phyloP scores from a whole-genome alignment of 2,797 vertebrate species.

The Melanitta fusca region DNA sequence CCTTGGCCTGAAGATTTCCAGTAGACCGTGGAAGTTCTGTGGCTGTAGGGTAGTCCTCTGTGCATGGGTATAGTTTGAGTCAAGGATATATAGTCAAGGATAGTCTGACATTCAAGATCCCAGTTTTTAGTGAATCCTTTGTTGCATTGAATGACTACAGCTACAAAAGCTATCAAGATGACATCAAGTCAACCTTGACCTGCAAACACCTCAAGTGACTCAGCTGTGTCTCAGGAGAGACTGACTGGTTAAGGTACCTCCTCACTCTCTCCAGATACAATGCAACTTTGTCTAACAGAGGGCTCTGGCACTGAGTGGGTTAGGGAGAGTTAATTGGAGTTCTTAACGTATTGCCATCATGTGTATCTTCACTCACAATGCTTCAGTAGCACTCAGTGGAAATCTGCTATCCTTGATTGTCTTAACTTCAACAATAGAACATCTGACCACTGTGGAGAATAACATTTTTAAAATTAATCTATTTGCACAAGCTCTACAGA shows the following conservation, averaged over 20 bases:
- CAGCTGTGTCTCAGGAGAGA: background rate
- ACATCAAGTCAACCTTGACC: background rate
- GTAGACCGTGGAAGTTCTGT: background rate
- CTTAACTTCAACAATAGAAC: background rate
- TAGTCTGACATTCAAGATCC: background rate
- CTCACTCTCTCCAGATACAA: background rate
- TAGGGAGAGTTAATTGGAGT: background rate
- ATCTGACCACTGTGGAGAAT: background rate
- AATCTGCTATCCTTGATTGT: background rate
- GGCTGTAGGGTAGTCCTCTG: background rate
- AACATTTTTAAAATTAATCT: constrained; percentile 16
- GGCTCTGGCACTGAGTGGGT: background rate
- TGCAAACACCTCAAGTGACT: background rate
- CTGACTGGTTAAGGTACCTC: background rate
- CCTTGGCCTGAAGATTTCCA: background rate
- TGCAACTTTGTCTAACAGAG: background rate
- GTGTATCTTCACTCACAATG: background rate
- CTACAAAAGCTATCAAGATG: background rate
- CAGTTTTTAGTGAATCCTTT: background rate
- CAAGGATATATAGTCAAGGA: background rate
- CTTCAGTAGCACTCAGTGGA: background rate
- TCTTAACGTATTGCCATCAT: background rate
- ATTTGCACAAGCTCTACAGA: constrained; percentile 18
- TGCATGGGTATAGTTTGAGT: background rate
- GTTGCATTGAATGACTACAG: background rate